Conservation (phyloP, 2,888 invertebrate species). For the Drosophila fulvimacula region DNA sequence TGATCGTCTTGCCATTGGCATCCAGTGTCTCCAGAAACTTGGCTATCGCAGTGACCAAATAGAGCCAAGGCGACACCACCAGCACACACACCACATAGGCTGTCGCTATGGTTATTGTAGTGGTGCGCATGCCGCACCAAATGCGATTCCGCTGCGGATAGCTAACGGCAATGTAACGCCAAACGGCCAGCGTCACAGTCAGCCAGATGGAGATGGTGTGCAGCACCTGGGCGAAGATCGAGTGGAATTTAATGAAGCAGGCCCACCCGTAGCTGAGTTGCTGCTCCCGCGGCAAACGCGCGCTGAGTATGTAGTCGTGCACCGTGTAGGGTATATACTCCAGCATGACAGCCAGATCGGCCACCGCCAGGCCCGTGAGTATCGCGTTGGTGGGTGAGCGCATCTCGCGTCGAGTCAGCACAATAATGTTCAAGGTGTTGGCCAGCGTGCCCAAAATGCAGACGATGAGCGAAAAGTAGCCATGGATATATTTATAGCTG, state of each 20-base stretch:
- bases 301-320: slow-evolving; percentile 90
- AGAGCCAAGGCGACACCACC: slow-evolving; percentile 89
- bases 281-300: slow-evolving; percentile 85
- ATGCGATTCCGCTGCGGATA: slow-evolving; percentile 92
- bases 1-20: slow-evolving; percentile 78
- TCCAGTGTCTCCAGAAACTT: slow-evolving; percentile 86
- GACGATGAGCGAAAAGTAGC: slow-evolving; percentile 93
- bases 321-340: slow-evolving; percentile 96
- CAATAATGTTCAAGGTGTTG: slow-evolving; percentile 96
- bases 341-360: slow-evolving; percentile 97
- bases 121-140: slow-evolving; percentile 93
- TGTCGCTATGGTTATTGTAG: slow-evolving; percentile 90
- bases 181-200: slow-evolving; percentile 96
- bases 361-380: slow-evolving; percentile 94
- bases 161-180: slow-evolving; percentile 95
- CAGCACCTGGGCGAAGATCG: slow-evolving; percentile 94
- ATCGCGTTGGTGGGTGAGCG: slow-evolving; percentile 96
- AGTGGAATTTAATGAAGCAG: slow-evolving; percentile 94
- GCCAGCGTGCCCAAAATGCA: slow-evolving; percentile 96
- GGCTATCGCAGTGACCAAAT: slow-evolving; percentile 91
- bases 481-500: slow-evolving; percentile 91
- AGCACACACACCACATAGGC: slow-evolving; percentile 93
- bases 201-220: slow-evolving; percentile 97
- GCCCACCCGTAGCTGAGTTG: slow-evolving; percentile 91
- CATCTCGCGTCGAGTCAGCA: slow-evolving; percentile 95